Base-by-base conservation (phyloP, 2,888 invertebrate genomes). In the Gryllus longicercus region DNA sequence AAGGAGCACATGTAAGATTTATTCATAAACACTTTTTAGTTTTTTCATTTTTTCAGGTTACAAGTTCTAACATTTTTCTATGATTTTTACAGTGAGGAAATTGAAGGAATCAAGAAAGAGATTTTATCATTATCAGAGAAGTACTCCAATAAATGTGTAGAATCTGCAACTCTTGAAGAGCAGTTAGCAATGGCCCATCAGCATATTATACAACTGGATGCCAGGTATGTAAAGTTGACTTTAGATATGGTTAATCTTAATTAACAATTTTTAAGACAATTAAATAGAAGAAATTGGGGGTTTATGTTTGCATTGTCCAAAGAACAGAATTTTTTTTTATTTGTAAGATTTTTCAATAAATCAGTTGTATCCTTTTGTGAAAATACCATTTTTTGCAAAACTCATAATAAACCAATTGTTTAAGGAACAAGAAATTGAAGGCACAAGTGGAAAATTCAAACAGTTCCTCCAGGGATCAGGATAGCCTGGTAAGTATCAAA, bases 101-200 rank as follows among this genome's bases (percentile, higher is more conserved):
- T 95, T 90, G 93, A 94, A 84, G 94, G 94, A 86, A 92, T 95
- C 83, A 93, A 93, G 85, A 91, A 93, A 84, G 96, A 96, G 88
- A 94, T 96, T 85, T 89, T 95, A 81, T 95, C 96, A 79, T 90
- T 97, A 83, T 95, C 96, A n/a, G 95, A 97, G 87, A 95, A 96
- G 87, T 96, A 96, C 88, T 96, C 96, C 11, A 93, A 95, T 81
- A 97, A 96, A 88, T 96, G 96, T 88, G 93, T 97, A 85, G 97
- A 97, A 88, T 94, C 95, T 12, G 96, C 96, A 12, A 93, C 95
- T 77, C 88, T 97, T 81, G 96, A 96, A 86, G 96, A 96, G 87
- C 93, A 95, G 84, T 89, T 97, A 76, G 91, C 94, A 85, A 94
- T 95, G 85, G 95, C 95, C 82, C 95, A 95, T 86, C 93, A 93